Evolutionary conservation across 2,797 vertebrate species (phyloP).

Genomic region (Discoglossus pictus): DNA sequence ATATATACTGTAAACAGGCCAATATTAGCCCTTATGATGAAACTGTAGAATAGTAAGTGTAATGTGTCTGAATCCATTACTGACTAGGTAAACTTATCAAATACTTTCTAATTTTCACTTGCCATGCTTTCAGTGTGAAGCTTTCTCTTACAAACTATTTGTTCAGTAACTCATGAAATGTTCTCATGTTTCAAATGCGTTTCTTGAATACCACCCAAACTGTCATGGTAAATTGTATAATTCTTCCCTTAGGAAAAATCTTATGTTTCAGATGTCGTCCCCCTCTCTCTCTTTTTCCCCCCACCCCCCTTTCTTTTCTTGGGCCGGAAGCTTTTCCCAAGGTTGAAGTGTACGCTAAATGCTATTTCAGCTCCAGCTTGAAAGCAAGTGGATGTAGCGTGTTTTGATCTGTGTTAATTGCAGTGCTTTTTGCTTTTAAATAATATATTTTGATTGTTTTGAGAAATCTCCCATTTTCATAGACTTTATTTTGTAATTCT

Average conservation of each 20-base stretch:
- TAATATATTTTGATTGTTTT: conserved; percentile 13
- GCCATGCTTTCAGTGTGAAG: conserved; percentile 14
- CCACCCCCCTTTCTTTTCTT: background rate
- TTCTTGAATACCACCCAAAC: conserved; percentile 45
- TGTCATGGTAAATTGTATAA: conserved; percentile 44
- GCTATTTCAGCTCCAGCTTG: conserved; percentile 23
- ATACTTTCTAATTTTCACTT: background rate
- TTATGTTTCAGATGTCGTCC: conserved; percentile 37
- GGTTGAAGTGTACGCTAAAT: conserved; percentile 18
- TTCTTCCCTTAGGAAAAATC: conserved; percentile 46
- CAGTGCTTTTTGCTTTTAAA: conserved; percentile 6
- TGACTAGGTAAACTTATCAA: background rate
- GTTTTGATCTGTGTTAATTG: conserved; percentile 21
- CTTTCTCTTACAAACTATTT: conserved; percentile 12
- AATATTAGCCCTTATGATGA: no score
- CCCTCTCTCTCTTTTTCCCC: background rate
- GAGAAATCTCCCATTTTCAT: background rate
- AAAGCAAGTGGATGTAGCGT: conserved; percentile 28
- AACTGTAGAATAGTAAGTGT: no score
- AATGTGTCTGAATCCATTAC: no score
- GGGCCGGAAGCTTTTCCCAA: conserved; percentile 21
- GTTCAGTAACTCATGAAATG: conserved; percentile 30
- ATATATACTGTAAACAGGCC: no score
- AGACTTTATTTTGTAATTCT: no score
- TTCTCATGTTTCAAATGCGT: conserved; percentile 48